Base-by-base conservation (phyloP, 2,113 vertebrate species). In the Antennarius striatus region DNA sequence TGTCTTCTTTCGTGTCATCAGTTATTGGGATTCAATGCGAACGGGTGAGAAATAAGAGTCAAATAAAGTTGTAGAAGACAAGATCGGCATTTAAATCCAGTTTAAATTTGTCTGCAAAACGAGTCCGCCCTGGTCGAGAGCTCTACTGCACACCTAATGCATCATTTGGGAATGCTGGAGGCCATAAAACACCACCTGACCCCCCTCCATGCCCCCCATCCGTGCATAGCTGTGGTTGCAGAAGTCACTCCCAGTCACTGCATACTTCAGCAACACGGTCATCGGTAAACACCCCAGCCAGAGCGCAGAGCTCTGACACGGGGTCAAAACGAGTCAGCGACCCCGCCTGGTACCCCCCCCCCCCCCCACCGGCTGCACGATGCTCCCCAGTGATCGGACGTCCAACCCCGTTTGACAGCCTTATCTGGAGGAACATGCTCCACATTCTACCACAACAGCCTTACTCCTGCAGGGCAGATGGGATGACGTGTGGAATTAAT, bases 251-350 rank as follows among this genome's bases (percentile, higher is more conserved):
- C 56, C 68, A 16, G 70, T 74, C 60, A 54, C 73, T 58, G 52
- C 73, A 87, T 88, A 71, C 53, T 70, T 86, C 1, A 55, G 64
- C 58, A 32, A 1, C 67, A 28, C 54, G 73, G 83, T 90, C 86
- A 87, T 83, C 22, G 6, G 71, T 81, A 66, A 84, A 86, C 71
- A 86, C 76, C 63, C 72, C 17, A 28, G 53, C 17, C 58, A 80
- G 78, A 74, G 58, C 5, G 9, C 40, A 0, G 47, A 11, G 42
- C 49, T 56, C 17, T 42, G 17, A 9, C 45, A 4, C 13, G 56
- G 81, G 77, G 71, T 86, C 86, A 68, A 39, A 67, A 47, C 72
- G 32, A 76, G 55, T 53, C 54, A 63, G 68, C n/a, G 2, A 59
- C 29, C 53, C 64, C 53, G 54, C 73, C 80, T 36, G 7, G n/a